Evolutionary conservation across 2,113 vertebrate species (phyloP), one percentile per base, ranked within the genome.

Genomic region (Gobio gobio): DNA sequence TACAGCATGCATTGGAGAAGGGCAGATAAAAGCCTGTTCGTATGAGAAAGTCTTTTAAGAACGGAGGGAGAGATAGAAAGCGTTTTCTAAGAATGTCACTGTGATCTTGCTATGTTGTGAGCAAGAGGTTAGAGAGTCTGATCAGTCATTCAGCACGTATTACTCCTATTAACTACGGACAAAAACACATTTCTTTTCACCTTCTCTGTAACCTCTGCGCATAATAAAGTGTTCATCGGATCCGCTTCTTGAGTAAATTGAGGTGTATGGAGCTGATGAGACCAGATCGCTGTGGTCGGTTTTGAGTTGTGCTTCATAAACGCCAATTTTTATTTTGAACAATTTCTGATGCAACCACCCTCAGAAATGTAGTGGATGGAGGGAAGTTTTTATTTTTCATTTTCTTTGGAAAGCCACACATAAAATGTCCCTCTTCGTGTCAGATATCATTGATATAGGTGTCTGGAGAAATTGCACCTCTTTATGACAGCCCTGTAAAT

Each of bases 161-260:
- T 22, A n/a, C 81, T 70, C 33, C 26, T 72, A 40, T 72, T 72
- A 82, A 43, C 66, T 24, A 24, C 0, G 29, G 66, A 82, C 80
- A 72, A 72, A 68, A 82, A 72, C 49, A 72, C 22, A 72, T 72
- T 83, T 70, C 22, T 43, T 83, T 83, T 83, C 66, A 72, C 81
- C 49, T 83, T 83, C 66, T 56, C 47, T 56, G 26, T 72, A 72
- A 83, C 49, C 66, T 83, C 29, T 56, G 66, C 22, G 14, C 51
- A 83, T 73, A 56, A 72, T 72, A 43, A 58, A 36, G 20, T 72
- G 12, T 83, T 82, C 43, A 56, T 29, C 2, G 1, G 66, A 43
- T 51, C 22, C 33, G 14, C 64, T 56, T 82, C 64, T 58, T 43
- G 49, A 43, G 20, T 82, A 73, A 83, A 72, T 83, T 43, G 33